Base-by-base conservation (phyloP, 2,113 vertebrate species). In the Myanophis thanlyinensis region DNA sequence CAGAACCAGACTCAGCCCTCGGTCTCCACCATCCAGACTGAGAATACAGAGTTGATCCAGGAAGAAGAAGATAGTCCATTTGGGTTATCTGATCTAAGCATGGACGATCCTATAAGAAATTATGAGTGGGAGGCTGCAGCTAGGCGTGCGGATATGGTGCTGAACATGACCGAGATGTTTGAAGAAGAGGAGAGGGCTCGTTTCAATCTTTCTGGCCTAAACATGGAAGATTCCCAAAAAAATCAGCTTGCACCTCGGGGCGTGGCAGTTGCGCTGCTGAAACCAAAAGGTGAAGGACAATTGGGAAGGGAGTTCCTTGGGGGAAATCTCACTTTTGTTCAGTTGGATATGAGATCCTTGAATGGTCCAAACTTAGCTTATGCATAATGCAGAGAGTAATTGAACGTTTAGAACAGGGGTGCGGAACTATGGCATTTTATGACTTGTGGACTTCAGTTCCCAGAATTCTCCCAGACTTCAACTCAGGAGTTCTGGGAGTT, bases 201-300 rank as follows among this genome's bases (percentile, higher is more conserved):
- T 35, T 35, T 35, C 62, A 67, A 67, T 35, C 62, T 67, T 67
- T 67, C 62, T 15, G 0, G 4, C 30, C 30, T 67, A 35, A 67
- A 35, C 13, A 35, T 67, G 62, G 62, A 15, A 67, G 30, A 67
- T 15, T 5, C 62, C 0, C 12, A 15, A n/a, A 67, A 67, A 35
- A 18, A 15, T 5, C 80, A 23, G 48, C 10, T 49, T 20, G 54
- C 48, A 23, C 35, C 10, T 25, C 46, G n/a, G 7, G 91, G 40
- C 2, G 48, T 93, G 18, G 87, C 89, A 1, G 35, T 91, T 27
- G 73, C 89, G 2, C 18, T 93, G 73, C 59, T 93, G 73, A 89
- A 93, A 86, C 88, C 92, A 25, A 90, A 67, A 93, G 88, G 88
- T 93, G 67, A 54, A 89, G 20, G 56, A 1, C 12, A 44, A n/a